Conservation (phyloP, 2,113 vertebrate genomes). For the Eretmochelys imbricata region DNA sequence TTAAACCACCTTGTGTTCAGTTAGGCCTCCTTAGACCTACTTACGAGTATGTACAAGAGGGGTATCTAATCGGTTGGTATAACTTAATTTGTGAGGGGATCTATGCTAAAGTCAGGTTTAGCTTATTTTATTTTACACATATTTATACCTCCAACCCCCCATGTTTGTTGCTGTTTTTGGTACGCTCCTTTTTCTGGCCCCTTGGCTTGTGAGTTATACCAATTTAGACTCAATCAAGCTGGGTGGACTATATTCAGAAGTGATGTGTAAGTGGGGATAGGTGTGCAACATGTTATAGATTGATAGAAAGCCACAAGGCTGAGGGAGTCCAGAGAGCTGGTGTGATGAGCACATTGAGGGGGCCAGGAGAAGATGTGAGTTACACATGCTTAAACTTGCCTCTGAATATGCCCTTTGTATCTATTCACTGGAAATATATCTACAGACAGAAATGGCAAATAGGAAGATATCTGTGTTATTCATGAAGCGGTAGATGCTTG, state of each 20-base stretch:
- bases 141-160: neutral
- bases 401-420: neutral
- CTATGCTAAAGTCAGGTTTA: neutral
- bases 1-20: neutral
- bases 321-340: neutral
- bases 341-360: rapidly evolving
- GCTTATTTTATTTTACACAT: neutral
- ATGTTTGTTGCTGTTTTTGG: neutral
- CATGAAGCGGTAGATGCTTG: neutral
- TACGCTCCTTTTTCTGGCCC: neutral
- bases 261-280: neutral
- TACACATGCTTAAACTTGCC: no score
- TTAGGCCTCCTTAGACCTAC: no score
- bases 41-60: neutral
- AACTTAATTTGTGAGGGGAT: neutral
- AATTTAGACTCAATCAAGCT: neutral
- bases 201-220: neutral
- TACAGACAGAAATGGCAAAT: neutral
- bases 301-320: neutral
- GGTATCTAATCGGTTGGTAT: neutral
- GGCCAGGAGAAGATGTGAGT: neutral
- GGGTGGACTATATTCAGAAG: neutral
- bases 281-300: no score
- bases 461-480: neutral
- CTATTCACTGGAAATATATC: neutral